Evolutionary conservation across 1,140 invertebrate species (phyloP).

Genomic region (Ceratina australensis): DNA sequence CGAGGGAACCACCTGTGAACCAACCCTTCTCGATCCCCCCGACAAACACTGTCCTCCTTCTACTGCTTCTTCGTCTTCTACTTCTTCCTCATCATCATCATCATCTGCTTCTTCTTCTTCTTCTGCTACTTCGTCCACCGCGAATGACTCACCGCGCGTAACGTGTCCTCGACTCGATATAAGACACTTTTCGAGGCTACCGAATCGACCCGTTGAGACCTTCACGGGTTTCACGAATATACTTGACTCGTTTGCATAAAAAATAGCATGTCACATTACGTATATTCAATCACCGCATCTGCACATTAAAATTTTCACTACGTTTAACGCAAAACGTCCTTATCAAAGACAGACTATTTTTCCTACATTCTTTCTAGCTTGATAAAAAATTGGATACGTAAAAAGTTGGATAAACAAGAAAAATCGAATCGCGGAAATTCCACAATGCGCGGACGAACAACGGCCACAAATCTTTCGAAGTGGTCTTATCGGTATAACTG

Average conservation of each 20-base stretch:
- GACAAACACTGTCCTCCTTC: neutral
- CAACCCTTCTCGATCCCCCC: conserved; percentile 42
- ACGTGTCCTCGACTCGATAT: conserved; percentile 13
- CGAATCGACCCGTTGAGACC: too few relatives aligned
- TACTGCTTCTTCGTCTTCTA: conserved; percentile 10
- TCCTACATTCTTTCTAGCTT: too few relatives aligned
- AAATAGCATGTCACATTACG: too few relatives aligned
- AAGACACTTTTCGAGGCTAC: neutral
- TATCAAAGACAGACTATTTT: too few relatives aligned
- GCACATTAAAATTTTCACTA: too few relatives aligned
- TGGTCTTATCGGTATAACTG: conserved; percentile 62
- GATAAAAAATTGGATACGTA: too few relatives aligned
- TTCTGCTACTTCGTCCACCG: conserved; percentile 26
- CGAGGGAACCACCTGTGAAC: conserved; percentile 55
- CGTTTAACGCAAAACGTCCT: too few relatives aligned
- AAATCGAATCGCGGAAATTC: conserved; percentile 41
- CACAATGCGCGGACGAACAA: conserved; percentile 11
- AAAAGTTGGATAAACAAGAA: neutral
- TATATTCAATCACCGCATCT: too few relatives aligned
- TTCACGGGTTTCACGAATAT: too few relatives aligned
- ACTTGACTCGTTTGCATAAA: too few relatives aligned
- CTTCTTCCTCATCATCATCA: conserved; percentile 1
- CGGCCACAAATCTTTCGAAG: conserved; percentile 38
- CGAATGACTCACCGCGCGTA: conserved; percentile 36
- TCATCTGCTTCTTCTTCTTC: neutral